Evolutionary conservation across 2,113 vertebrate species (phyloP), one percentile per base, ranked within the genome.

Genomic region (Myiozetetes cayanensis): DNA sequence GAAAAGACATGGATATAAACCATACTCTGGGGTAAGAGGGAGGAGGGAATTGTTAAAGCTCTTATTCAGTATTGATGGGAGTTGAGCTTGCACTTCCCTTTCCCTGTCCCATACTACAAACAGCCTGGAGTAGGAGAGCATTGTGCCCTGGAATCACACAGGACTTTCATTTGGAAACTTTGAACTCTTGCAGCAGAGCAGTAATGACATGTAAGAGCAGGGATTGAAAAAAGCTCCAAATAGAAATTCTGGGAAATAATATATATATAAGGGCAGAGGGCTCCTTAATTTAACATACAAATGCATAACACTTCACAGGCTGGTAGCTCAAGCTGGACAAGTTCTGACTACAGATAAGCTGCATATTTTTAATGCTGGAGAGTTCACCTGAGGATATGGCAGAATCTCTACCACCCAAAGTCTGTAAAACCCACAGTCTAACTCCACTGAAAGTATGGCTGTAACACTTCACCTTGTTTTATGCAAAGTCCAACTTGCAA

Each of bases 271-370:
- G 85, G 85, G 63, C 72, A 95, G 47, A 97, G 85, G 87, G 55
- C 67, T 91, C 63, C 91, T 90, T 95, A 95, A 93, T 94, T 91
- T 94, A 81, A 71, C 52, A 61, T 90, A 80, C 82, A 94, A 96
- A 89, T 91, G 71, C 52, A 56, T 86, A 86, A 77, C 75, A 92
- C 67, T 85, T 91, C 87, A 90, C 76, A 77, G 90, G 25, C 95
- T 83, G 89, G 74, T 87, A 95, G 62, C 91, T 97, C 31, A 5
- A 92, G 87, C 49, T 58, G 72, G 91, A 93, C 91, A 89, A 89
- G 83, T 93, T 86, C 79, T 92, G 90, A 90, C 90, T 97, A 27
- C 85, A 93, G 90, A 94, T 89, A 81, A 92, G 85, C 53, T 89
- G 61, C 41, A 14, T 76, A 58, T 85, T 93, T 94, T 78, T 92